phyloP scores from a whole-genome alignment of 2,888 invertebrate species.

The Acanthococcus lagerstroemiae region DNA sequence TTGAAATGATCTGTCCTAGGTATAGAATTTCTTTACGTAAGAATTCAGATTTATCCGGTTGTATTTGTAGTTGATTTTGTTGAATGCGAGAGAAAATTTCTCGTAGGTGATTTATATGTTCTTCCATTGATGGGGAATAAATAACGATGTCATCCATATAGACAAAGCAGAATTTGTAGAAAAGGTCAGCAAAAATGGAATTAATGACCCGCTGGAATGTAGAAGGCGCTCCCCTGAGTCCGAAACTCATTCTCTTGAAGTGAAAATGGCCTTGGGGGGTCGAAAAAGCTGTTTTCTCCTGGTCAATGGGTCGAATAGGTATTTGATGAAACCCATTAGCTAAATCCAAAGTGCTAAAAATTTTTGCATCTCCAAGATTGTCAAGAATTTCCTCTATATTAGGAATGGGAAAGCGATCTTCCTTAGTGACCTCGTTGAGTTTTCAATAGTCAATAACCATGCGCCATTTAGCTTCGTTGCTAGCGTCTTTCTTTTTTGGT shows the following conservation, averaged over 20 bases:
- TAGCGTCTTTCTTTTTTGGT: slow-evolving; percentile 39
- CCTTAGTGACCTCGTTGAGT: slow-evolving; percentile 34
- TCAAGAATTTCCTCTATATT: slow-evolving; percentile 37
- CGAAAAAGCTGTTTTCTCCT: slow-evolving; percentile 15
- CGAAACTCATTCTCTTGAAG: slow-evolving; percentile 30
- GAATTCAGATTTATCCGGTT: neutral
- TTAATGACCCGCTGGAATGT: neutral
- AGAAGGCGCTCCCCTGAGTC: neutral
- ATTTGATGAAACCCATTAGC: slow-evolving; percentile 38
- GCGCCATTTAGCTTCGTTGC: slow-evolving; percentile 38
- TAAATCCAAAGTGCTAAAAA: slow-evolving; percentile 38
- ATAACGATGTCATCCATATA: neutral
- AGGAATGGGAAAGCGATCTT: slow-evolving; percentile 32
- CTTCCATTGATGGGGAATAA: neutral
- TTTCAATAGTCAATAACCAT: slow-evolving; percentile 38
- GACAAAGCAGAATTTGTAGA: neutral
- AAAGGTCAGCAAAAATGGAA: neutral
- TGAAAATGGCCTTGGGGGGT: slow-evolving; percentile 34
- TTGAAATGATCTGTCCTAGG: slow-evolving; percentile 33
- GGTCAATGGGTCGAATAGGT: slow-evolving; percentile 17
- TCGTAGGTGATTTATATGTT: neutral
- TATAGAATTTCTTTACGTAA: neutral
- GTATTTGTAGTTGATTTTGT: neutral
- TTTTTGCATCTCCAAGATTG: slow-evolving; percentile 35
- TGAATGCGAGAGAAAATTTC: neutral